phyloP scores from a whole-genome alignment of 1,140 invertebrate genomes.

The Drosophila bifasciata region DNA sequence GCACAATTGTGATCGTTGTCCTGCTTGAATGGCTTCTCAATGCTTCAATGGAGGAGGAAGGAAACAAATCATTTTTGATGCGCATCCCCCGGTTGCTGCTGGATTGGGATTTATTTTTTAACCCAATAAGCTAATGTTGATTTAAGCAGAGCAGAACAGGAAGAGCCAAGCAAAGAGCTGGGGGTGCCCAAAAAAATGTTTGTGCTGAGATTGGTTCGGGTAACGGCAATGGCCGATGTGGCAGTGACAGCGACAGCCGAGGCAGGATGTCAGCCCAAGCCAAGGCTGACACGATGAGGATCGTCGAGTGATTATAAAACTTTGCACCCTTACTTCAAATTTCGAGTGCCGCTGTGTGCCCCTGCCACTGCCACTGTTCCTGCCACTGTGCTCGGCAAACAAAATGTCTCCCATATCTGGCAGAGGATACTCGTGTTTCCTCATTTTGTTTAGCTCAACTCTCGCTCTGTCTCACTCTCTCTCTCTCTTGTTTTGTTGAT shows the following conservation, averaged over 20 bases:
- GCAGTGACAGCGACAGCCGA: conserved; percentile 10
- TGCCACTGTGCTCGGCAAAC: conserved; percentile 24
- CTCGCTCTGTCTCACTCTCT: neutral
- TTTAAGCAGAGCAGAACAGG: conserved; percentile 20
- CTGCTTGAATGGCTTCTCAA: conserved; percentile 29
- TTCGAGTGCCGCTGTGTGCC: conserved; percentile 24
- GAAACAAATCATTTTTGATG: conserved; percentile 36
- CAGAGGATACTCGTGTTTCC: conserved; percentile 40
- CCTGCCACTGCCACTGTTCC: neutral
- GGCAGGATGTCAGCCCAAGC: conserved; percentile 38
- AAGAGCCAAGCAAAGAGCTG: neutral
- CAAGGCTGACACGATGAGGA: conserved; percentile 38
- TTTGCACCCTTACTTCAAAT: conserved; percentile 50
- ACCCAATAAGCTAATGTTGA: conserved; percentile 64
- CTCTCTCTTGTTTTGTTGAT: conserved; percentile 37
- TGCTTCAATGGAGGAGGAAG: conserved; percentile 20
- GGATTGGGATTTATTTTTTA: conserved; percentile 31
- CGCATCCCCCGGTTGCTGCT: conserved; percentile 21
- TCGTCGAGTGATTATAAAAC: conserved; percentile 56
- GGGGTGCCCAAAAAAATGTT: conserved; percentile 17
- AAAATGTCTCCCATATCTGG: conserved; percentile 64
- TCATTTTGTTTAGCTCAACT: conserved; percentile 25
- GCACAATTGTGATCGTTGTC: conserved; percentile 31
- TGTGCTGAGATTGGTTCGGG: neutral
- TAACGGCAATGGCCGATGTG: conserved; percentile 28